Evolutionary conservation across 2,888 invertebrate genomes (phyloP), one percentile per base, ranked within the genome.

Genomic region (Melinaea menophilus): DNA sequence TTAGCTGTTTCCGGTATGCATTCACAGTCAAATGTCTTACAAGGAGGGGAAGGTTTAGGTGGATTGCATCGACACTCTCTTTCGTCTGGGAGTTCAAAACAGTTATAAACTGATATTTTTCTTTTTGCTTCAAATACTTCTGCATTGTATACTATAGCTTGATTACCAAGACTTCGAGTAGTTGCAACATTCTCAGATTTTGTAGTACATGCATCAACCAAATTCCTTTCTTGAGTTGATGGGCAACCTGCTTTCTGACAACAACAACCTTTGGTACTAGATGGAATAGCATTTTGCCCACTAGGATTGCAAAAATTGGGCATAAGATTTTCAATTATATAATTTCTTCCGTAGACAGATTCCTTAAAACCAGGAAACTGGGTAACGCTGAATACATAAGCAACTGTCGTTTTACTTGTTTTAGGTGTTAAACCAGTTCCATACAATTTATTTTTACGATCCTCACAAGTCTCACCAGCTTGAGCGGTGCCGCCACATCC

Each of bases 61-160:
- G 90, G 90, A 54, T 76, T 79, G 67, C 90, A 90, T 70, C 76
- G 84, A 61, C 90, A 90, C 13, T 87, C 86, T 71, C 85, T 89
- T 11, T 85, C 83, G 3, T 85, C 83, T 1, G 74, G 71, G 48
- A 78, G 66, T 31, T 84, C 82, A 4, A 77, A 71, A 67, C 85
- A 83, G 68, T 81, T 81, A 57, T 78, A 82, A 34, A 79, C 75
- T 9, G 75, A 56, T 56, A 73, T 56, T 67, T 72, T 73, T 56
- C 70, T 69, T 63, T 72, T 75, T 33, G 73, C 69, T 61, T 72
- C 71, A 33, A 59, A 71, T 4, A 74, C 67, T 57, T 75, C 76
- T 34, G 75, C 71, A 55, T 80, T 82, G 62, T 72, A 74, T 11
- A 77, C 70, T n/a, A 71, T 54, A 22, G 71, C 56, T 60, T 75